Conservation (phyloP, 2,113 vertebrate species). For the Bubo scandiacus region DNA sequence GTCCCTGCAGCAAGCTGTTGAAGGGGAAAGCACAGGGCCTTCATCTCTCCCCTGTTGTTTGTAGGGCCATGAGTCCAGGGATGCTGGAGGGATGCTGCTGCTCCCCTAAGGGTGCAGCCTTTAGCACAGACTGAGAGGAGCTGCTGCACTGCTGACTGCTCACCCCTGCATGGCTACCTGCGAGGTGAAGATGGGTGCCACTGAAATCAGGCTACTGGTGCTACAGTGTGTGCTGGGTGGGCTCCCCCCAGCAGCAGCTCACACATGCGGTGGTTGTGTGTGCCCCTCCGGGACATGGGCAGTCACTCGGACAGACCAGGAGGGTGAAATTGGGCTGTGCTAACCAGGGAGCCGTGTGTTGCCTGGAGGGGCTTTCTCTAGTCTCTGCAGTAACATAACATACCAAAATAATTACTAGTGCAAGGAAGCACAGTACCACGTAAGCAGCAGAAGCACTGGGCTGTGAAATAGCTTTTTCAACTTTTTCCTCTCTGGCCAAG, state of each 20-base stretch:
- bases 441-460: background rate
- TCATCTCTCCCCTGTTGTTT: background rate
- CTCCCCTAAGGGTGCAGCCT: background rate
- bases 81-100: background rate
- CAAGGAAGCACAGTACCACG: background rate
- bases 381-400: background rate
- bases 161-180: background rate
- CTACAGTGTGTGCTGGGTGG: fast-evolving
- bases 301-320: background rate
- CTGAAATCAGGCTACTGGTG: background rate
- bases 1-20: background rate
- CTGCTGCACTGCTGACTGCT: background rate
- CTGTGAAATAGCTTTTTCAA: background rate
- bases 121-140: background rate
- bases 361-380: background rate
- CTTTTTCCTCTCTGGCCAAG: background rate
- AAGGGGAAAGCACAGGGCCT: background rate
- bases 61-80: background rate
- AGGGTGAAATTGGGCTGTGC: background rate
- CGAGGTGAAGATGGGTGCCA: background rate
- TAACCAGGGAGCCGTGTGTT: background rate
- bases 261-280: fast-evolving
- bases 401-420: background rate
- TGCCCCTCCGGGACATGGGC: fast-evolving
- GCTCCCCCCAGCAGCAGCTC: background rate